These are phyloP conservation scores for Cirrhinus mrigala DNA, from an alignment of 2,797 vertebrate species.

Conservation along the genomic window DNA sequence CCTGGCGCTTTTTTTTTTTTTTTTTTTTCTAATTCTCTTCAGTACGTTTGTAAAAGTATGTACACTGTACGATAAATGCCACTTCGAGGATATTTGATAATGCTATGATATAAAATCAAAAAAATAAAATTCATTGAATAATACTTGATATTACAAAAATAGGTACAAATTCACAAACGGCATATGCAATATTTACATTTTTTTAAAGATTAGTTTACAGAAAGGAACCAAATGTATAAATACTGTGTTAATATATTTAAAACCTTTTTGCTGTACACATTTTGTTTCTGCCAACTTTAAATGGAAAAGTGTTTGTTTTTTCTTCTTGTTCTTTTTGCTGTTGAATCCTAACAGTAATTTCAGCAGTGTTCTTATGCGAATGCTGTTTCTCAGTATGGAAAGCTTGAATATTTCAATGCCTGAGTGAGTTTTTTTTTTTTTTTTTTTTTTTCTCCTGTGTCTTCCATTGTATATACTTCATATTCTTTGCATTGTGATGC, in stretches of 20 bases:
- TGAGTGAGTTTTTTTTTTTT: conserved; percentile 75
- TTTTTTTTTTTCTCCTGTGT: conserved; percentile 84
- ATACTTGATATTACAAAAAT: conserved; percentile 78
- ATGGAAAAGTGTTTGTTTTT: conserved; percentile 81
- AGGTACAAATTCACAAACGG: conserved; percentile 91
- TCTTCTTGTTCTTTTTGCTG: conserved; percentile 79
- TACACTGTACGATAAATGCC: conserved; percentile 75
- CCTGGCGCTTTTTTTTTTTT: conserved; percentile 67
- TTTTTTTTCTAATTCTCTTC: conserved; percentile 62
- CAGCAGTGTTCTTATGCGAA: conserved; percentile 92
- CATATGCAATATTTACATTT: conserved; percentile 99
- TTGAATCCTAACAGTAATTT: conserved; percentile 89
- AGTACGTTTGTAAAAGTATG: conserved; percentile 71
- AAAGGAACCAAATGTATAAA: conserved; percentile 98
- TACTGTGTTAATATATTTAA: conserved; percentile 89
- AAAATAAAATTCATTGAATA: conserved; percentile 66
- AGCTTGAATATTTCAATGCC: conserved; percentile 86
- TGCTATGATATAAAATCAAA: conserved; percentile 77
- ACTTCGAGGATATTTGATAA: conserved; percentile 81
- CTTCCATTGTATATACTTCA: conserved; percentile 95
- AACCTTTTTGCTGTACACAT: conserved; percentile 88
- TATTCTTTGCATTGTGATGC: conserved; percentile 89
- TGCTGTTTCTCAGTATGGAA: conserved; percentile 91
- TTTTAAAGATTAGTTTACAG: conserved; percentile 95
- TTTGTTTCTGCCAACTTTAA: conserved; percentile 83